phyloP scores from a whole-genome alignment of 2,888 invertebrate genomes.

The Neria commutata region DNA sequence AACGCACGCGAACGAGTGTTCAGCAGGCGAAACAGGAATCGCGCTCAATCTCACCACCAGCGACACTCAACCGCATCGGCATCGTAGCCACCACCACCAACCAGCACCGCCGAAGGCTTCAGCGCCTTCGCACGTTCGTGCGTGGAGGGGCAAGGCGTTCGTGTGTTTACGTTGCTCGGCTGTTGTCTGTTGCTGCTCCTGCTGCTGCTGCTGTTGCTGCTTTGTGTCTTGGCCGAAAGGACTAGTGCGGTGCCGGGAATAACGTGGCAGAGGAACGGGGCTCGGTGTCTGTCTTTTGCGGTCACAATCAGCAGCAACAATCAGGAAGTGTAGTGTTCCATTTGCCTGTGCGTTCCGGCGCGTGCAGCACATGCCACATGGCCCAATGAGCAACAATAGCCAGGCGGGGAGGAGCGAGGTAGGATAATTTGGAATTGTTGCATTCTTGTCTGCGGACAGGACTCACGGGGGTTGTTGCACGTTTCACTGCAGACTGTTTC shows the following conservation, averaged over 20 bases:
- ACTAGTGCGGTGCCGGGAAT: constrained; percentile 22
- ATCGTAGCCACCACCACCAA: too few relatives aligned
- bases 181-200: constrained; percentile 10
- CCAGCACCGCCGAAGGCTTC: too few relatives aligned
- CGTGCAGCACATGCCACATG: constrained; percentile 31
- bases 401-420: background rate
- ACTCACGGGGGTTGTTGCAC: constrained; percentile 7
- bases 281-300: constrained; percentile 24
- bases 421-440: constrained; percentile 28
- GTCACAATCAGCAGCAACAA: constrained; percentile 37
- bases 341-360: constrained; percentile 10
- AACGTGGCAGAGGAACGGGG: constrained; percentile 6
- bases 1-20: background rate
- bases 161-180: constrained; percentile 8
- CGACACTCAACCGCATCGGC: background rate
- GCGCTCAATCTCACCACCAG: background rate
- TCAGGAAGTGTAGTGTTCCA: constrained; percentile 43
- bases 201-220: constrained; percentile 44
- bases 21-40: background rate
- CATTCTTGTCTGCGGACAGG: constrained; percentile 17
- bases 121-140: constrained; percentile 8
- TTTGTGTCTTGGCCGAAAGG: constrained; percentile 13
- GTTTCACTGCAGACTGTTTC: constrained; percentile 5
- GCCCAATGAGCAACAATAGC: constrained; percentile 27
- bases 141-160: constrained; percentile 10